A percentile compares a stretch with the other conserved stretches of the same genome.
Evolutionary conservation across 2,888 invertebrate genomes (phyloP).

Genomic region (Morpho helenor): DNA sequence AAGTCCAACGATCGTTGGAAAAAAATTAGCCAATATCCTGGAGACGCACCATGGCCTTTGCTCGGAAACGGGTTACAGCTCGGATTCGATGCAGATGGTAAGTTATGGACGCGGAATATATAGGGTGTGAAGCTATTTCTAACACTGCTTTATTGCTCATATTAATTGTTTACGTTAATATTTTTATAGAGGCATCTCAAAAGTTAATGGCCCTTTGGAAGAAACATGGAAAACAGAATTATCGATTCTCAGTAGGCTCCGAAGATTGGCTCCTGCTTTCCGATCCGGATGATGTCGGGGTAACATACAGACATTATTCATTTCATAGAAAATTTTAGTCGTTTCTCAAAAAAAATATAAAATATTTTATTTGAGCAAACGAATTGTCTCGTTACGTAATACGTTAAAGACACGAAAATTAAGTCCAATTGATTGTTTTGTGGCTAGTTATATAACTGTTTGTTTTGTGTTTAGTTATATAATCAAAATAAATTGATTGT

Average conservation of each 20-base stretch:
- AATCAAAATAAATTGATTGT: too few relatives aligned
- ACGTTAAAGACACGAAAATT: too few relatives aligned
- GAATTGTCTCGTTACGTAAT: too few relatives aligned
- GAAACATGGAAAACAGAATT: constrained; percentile 36
- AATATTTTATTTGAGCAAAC: too few relatives aligned
- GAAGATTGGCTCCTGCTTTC: constrained; percentile 39
- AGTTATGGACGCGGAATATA: constrained; percentile 17
- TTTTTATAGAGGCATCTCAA: constrained; percentile 29
- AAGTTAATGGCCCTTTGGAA: constrained; percentile 35
- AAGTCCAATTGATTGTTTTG: too few relatives aligned
- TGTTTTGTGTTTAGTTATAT: too few relatives aligned
- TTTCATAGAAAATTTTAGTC: too few relatives aligned
- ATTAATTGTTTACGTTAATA: background rate
- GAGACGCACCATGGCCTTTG: constrained; percentile 41
- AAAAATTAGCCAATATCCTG: constrained; percentile 39
- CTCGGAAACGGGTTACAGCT: constrained; percentile 52
- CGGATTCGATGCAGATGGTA: constrained; percentile 46
- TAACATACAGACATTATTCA: constrained; percentile 17
- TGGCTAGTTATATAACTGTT: too few relatives aligned
- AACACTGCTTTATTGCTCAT: too few relatives aligned
- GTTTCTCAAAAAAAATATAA: too few relatives aligned
- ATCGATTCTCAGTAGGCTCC: constrained; percentile 36
- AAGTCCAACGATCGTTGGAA: constrained; percentile 33
- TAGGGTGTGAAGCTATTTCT: too few relatives aligned
- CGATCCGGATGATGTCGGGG: constrained; percentile 38